A percentile compares a stretch with the other conserved stretches of the same genome.
phyloP scores from a whole-genome alignment of 2,888 invertebrate genomes.

The Phlogophora meticulosa region DNA sequence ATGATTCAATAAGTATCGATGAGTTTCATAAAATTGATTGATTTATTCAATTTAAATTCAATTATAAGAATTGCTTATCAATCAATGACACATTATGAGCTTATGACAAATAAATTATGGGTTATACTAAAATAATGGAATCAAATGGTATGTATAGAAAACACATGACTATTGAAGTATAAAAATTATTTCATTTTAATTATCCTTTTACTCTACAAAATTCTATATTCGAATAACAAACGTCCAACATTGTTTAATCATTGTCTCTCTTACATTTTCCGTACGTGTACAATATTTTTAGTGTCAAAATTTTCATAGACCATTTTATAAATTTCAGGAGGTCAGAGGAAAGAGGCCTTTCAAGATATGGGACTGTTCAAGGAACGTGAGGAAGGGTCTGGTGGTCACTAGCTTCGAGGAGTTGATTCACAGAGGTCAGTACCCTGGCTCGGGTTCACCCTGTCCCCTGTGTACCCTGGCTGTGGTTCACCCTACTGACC shows the following conservation, averaged over 20 bases:
- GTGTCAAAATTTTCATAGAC: conserved; percentile 53
- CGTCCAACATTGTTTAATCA: neutral
- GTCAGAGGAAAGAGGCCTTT: conserved; percentile 98
- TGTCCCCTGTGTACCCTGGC: conserved; percentile 36
- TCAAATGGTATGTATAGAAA: conserved; percentile 60
- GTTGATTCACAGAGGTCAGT: conserved; percentile 94
- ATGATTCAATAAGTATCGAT: conserved; percentile 1
- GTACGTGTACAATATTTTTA: neutral
- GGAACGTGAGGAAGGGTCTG: conserved; percentile 97
- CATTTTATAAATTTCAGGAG: conserved; percentile 92
- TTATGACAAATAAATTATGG: conserved; percentile 45
- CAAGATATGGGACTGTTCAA: conserved; percentile 99
- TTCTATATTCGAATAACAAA: neutral
- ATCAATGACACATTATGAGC: conserved; percentile 21
- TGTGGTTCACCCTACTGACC: conserved; percentile 53
- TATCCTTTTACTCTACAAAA: neutral
- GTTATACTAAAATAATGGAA: conserved; percentile 60
- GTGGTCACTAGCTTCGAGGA: conserved; percentile 98
- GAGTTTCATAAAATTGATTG: conserved; percentile 24
- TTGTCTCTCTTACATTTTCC: neutral
- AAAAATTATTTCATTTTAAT: neutral
- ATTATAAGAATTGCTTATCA: conserved; percentile 22
- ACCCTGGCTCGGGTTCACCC: conserved; percentile 33
- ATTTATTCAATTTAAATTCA: conserved; percentile 19
- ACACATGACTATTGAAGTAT: neutral